A percentile compares a stretch with the other conserved stretches of the same genome.
phyloP scores from a whole-genome alignment of 2,797 vertebrate species.

The Chrysocyon brachyurus region DNA sequence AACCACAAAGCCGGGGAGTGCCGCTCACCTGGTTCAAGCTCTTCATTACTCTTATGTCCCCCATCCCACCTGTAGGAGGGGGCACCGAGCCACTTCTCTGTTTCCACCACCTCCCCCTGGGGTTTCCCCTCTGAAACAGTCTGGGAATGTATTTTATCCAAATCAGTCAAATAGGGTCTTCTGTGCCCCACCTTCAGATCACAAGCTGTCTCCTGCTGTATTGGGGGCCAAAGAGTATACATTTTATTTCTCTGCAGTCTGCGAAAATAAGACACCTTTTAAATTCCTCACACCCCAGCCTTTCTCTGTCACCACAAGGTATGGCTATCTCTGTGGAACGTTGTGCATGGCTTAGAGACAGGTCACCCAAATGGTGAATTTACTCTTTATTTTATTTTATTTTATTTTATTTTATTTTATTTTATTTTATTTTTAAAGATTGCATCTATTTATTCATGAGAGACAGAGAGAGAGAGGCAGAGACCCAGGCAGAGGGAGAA shows the following conservation, averaged over 20 bases:
- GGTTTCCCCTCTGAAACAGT: background rate
- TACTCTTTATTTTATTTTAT: background rate
- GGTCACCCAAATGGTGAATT: background rate
- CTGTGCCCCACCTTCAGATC: background rate
- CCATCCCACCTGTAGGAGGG: too few relatives aligned
- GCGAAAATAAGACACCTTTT: background rate
- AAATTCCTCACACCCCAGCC: background rate
- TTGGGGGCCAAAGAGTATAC: background rate
- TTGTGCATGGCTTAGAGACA: too few relatives aligned
- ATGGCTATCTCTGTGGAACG: background rate
- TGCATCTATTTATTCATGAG: too few relatives aligned
- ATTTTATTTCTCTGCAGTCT: background rate
- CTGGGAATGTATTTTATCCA: background rate
- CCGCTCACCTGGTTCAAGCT: background rate
- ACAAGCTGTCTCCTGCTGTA: background rate
- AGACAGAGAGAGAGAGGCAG: too few relatives aligned
- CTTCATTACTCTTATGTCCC: background rate
- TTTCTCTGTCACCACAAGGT: background rate
- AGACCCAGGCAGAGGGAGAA: too few relatives aligned
- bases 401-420: too few relatives aligned
- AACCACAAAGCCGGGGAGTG: background rate
- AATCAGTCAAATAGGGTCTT: background rate
- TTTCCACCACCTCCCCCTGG: fast-evolving
- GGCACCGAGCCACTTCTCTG: fast-evolving
- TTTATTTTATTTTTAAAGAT: too few relatives aligned